Conservation (phyloP, 53 echinoderm and acorn worm species). For the Arbacia lixula region DNA sequence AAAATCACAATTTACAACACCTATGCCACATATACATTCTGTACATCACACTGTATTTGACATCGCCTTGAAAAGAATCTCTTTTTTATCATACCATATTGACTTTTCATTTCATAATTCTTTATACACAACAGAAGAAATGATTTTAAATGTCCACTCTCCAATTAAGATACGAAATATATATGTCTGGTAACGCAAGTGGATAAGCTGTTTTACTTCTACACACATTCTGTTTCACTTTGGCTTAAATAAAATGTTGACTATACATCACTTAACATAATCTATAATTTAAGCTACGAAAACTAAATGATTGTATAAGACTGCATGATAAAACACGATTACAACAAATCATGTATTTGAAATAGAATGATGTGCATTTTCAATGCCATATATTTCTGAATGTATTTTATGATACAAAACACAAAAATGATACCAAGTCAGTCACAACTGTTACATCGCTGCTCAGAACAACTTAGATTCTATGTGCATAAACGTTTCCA, state of each 20-base stretch:
- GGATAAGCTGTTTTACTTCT: not conserved
- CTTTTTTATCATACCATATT: not conserved
- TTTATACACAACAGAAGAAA: not conserved
- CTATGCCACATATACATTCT: constrained; percentile 3
- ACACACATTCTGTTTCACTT: not conserved
- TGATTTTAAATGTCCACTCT: not conserved
- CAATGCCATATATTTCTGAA: too few relatives aligned
- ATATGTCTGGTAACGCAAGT: constrained; percentile 32
- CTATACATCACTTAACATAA: not conserved
- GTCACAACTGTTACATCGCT: too few relatives aligned
- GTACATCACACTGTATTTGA: constrained; percentile 21
- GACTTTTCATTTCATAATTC: not conserved
- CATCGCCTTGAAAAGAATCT: constrained; percentile 37
- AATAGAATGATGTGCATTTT: too few relatives aligned
- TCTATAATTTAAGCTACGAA: not conserved
- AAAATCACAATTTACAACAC: constrained; percentile 7
- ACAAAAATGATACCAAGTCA: too few relatives aligned
- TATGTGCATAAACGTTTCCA: too few relatives aligned
- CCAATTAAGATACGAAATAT: constrained; percentile 6
- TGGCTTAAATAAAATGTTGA: not conserved
- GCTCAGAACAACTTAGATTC: too few relatives aligned
- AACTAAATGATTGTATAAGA: not conserved
- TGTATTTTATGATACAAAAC: too few relatives aligned
- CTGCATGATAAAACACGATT: not conserved
- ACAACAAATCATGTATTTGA: too few relatives aligned